Conservation (phyloP, 2,888 invertebrate species). For the Polylopha cassiicola region DNA sequence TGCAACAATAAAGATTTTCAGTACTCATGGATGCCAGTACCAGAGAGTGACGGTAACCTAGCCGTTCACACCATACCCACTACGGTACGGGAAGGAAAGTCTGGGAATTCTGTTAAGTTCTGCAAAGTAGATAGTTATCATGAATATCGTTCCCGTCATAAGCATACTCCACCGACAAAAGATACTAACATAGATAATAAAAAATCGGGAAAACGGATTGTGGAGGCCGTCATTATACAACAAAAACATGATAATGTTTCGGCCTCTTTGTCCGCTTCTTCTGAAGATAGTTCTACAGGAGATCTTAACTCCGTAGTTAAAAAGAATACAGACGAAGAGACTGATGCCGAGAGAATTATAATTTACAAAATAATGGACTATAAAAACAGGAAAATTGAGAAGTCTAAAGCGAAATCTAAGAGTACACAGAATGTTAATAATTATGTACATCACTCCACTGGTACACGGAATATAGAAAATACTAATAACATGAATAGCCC, state of each 20-base stretch:
- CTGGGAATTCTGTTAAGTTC: constrained; percentile 58
- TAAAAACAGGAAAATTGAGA: constrained; percentile 38
- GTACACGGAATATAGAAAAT: too few relatives aligned
- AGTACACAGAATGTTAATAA: constrained; percentile 28
- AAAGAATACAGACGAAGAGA: constrained; percentile 31
- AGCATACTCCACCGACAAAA: constrained; percentile 69
- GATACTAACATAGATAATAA: constrained; percentile 33
- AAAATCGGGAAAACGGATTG: constrained; percentile 30
- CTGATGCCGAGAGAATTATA: constrained; percentile 61
- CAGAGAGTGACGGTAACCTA: constrained; percentile 57
- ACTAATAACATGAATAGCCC: too few relatives aligned
- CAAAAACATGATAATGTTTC: constrained; percentile 35
- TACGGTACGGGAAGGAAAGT: constrained; percentile 40
- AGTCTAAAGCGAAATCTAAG: constrained; percentile 34
- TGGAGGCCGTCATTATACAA: constrained; percentile 43
- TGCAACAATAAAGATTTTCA: constrained; percentile 45
- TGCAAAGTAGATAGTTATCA: constrained; percentile 63
- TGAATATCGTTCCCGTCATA: constrained; percentile 65
- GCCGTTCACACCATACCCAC: constrained; percentile 62
- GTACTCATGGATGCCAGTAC: constrained; percentile 71
- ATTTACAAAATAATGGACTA: constrained; percentile 63
- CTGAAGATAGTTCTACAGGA: constrained; percentile 49
- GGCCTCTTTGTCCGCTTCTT: constrained; percentile 37
- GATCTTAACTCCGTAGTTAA: constrained; percentile 32
- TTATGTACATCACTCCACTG: too few relatives aligned